Percentiles rank a stretch among this genome's conserved stretches.
Evolutionary conservation across 2,113 vertebrate species (phyloP).

Genomic region (Egretta garzetta): DNA sequence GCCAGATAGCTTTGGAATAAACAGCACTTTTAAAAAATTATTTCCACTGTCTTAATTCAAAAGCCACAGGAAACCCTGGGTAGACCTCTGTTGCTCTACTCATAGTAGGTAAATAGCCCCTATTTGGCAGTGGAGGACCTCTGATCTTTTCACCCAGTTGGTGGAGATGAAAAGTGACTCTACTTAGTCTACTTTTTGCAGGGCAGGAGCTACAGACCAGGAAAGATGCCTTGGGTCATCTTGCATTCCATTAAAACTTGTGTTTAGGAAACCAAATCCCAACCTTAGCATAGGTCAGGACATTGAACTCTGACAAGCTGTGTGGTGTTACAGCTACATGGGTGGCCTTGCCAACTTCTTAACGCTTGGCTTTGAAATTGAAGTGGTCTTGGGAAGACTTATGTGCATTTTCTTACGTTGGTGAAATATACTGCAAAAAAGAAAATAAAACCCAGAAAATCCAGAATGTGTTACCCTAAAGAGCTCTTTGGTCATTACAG

Average conservation of each 20-base stretch:
- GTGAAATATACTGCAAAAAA: not conserved
- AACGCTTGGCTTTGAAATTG: not conserved
- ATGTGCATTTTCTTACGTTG: not conserved
- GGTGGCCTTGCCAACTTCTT: not conserved
- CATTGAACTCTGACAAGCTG: not conserved
- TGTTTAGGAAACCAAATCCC: not conserved
- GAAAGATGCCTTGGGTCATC: not conserved
- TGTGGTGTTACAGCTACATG: not conserved
- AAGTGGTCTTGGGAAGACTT: not conserved
- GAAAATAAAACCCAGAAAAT: not conserved
- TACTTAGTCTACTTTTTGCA: not conserved
- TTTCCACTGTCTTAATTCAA: not conserved
- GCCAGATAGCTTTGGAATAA: not conserved
- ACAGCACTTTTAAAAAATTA: not conserved
- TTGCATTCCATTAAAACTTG: not conserved
- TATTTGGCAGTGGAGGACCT: not conserved
- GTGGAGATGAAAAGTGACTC: not conserved
- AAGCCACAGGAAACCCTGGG: not conserved
- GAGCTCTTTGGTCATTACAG: not conserved
- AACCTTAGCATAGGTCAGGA: not conserved
- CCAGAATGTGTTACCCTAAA: not conserved
- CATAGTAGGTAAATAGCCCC: not conserved
- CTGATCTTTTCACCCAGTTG: not conserved
- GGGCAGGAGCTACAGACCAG: not conserved
- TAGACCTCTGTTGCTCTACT: not conserved